Conservation (phyloP, 2,888 invertebrate genomes). For the Aromia moschata region DNA sequence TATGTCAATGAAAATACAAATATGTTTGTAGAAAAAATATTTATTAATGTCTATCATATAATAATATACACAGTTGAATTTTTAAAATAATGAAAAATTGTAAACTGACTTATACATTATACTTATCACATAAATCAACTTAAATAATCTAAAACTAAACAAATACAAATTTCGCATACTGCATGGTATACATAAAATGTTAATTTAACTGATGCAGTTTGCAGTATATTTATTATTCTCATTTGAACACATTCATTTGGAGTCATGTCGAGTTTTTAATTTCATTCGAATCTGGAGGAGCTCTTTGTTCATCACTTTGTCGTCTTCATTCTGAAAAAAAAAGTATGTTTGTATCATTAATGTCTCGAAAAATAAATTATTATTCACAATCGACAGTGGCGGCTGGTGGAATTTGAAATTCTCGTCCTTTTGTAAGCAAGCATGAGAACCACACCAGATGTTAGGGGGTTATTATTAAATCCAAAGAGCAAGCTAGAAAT, state of each 20-base stretch:
- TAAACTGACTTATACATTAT: conserved; percentile 42
- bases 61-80: conserved; percentile 25
- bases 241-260: conserved; percentile 36
- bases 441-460: too few species aligned
- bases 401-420: too few species aligned
- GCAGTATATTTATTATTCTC: conserved; percentile 9
- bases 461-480: too few species aligned
- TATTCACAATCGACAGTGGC: too few species aligned
- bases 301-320: conserved; percentile 67
- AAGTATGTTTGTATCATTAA: too few species aligned
- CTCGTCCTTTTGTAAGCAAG: too few species aligned
- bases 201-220: conserved; percentile 16
- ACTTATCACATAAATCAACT: conserved; percentile 48
- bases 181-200: conserved; percentile 16
- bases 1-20: neutral
- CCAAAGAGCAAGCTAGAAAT: too few species aligned
- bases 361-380: too few species aligned
- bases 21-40: conserved; percentile 30
- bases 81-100: conserved; percentile 37
- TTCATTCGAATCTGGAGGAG: conserved; percentile 73
- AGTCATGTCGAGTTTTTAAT: conserved; percentile 62
- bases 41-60: conserved; percentile 24
- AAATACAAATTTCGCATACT: conserved; percentile 23
- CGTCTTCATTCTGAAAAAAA: conserved; percentile 59
- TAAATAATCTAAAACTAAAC: conserved; percentile 33